Conservation (phyloP, 2,797 vertebrate species). For the Knipowitschia caucasica region DNA sequence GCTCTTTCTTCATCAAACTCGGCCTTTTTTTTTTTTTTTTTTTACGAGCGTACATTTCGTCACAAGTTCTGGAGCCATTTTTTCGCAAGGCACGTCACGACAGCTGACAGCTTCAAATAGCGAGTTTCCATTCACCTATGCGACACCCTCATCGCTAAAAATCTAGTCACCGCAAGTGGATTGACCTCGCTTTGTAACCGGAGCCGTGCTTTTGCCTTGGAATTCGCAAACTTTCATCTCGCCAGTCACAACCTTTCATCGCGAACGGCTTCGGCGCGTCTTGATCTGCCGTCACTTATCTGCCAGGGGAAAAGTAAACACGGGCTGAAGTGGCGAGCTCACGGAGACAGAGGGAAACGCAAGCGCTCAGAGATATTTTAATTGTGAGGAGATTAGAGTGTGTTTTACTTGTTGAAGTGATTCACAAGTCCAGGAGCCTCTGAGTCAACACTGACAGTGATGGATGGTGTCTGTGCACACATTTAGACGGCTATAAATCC, state of each 20-base stretch:
- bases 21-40: slow-evolving; percentile 20
- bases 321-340: slow-evolving; percentile 34
- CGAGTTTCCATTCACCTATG: slow-evolving; percentile 54
- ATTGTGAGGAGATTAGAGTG: slow-evolving; percentile 35
- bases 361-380: slow-evolving; percentile 53
- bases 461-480: background rate
- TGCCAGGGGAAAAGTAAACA: slow-evolving; percentile 56
- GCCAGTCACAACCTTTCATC: slow-evolving; percentile 78
- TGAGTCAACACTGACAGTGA: slow-evolving; percentile 3
- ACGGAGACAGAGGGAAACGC: slow-evolving; percentile 39
- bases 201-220: slow-evolving; percentile 70
- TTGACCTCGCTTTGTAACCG: slow-evolving; percentile 80
- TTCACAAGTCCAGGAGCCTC: slow-evolving; percentile 17
- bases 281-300: slow-evolving; percentile 69
- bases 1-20: slow-evolving; percentile 40
- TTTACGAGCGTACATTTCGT: slow-evolving; percentile 3
- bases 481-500: background rate
- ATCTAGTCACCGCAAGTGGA: slow-evolving; percentile 75
- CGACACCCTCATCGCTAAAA: slow-evolving; percentile 49
- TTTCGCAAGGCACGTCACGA: slow-evolving; percentile 32
- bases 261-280: slow-evolving; percentile 48
- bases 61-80: slow-evolving; percentile 3
- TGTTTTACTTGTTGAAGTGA: slow-evolving; percentile 25
- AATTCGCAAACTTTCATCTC: slow-evolving; percentile 81
- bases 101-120: slow-evolving; percentile 59